Evolutionary conservation across 2,113 vertebrate species (phyloP), one percentile per base, ranked within the genome.

Genomic region (Mugil cephalus): DNA sequence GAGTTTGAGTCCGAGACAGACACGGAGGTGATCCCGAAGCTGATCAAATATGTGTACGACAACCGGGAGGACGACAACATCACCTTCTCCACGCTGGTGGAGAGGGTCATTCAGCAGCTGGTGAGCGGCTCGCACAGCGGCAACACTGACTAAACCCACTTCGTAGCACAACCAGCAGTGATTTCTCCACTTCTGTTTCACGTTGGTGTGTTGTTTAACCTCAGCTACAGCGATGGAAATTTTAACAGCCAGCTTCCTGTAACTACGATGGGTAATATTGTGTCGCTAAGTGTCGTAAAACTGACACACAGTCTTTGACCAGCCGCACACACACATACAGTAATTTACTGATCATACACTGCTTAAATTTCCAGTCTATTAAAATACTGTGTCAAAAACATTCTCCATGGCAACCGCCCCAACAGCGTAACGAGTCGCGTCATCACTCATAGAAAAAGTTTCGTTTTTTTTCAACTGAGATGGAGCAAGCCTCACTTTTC

Each of bases 1-100:
- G 96, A 96, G 68, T 99, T 99, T 75, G 98, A 99, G 90, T 99
- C 98, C 13, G 97, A 99, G 85, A 99, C 98, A 0, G 98, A 99
- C 84, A 99, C 98, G 4, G 98, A 99, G 88, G 96, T 98, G 1
- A 99, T 99, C 66, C 96, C 98, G 3, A 99, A 99, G 70, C 17
- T 99, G 91, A 95, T 96, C 87, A 99, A 99, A 77, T 99, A 99
- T n/a, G 65, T 99, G 73, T 98, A 97, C 48, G 96, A 99, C 94
- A 98, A 99, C 91, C 94, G 95, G 64, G 98, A 99, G 80, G 91
- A 71, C 0, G 94, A 97, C 60, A 90, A 87, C 21, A 79, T 96
- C 77, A 93, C 94, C 36, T 99, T 99, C 89, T 96, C 96, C 74
- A 95, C 92, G 1, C 87, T 99, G 84, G 98, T 99, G 0, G 96